Evolutionary conservation across 2,888 invertebrate genomes (phyloP).

Genomic region (Beris morrisii): DNA sequence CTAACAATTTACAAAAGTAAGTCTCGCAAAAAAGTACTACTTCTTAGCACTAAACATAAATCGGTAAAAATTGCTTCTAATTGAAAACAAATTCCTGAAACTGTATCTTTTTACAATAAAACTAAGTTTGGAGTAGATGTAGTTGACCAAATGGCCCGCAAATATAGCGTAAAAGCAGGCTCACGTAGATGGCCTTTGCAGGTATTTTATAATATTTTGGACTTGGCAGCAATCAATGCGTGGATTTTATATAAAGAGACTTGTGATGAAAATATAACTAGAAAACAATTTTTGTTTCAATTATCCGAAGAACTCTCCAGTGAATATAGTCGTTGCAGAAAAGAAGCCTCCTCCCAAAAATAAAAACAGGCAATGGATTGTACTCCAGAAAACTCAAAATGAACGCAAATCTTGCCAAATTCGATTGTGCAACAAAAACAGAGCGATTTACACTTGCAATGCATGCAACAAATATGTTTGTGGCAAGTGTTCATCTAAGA

Average conservation of each 20-base stretch:
- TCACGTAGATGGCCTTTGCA: constrained; percentile 41
- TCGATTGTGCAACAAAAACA: constrained; percentile 25
- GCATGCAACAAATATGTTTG: constrained; percentile 22
- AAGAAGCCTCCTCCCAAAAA: constrained; percentile 12
- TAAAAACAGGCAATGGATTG: too few relatives aligned
- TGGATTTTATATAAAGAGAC: constrained; percentile 40
- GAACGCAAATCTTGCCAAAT: constrained; percentile 22
- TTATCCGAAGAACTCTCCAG: constrained; percentile 37
- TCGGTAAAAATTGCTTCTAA: constrained; percentile 41
- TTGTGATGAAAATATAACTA: constrained; percentile 38
- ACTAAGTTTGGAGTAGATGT: constrained; percentile 39
- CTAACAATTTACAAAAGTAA: constrained; percentile 45
- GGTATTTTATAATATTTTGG: constrained; percentile 40
- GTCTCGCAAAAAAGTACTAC: constrained; percentile 42
- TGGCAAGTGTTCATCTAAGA: constrained; percentile 24
- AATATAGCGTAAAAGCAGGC: constrained; percentile 39
- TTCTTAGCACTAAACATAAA: constrained; percentile 43
- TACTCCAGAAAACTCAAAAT: constrained; percentile 2
- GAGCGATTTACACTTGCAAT: constrained; percentile 16
- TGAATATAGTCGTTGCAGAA: constrained; percentile 4
- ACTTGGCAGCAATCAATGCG: constrained; percentile 40
- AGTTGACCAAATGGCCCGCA: constrained; percentile 39
- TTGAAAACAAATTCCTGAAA: constrained; percentile 40
- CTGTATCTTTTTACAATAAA: constrained; percentile 38
- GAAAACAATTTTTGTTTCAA: constrained; percentile 49